Conservation (phyloP, 2,113 vertebrate genomes). For the Natator depressus region DNA sequence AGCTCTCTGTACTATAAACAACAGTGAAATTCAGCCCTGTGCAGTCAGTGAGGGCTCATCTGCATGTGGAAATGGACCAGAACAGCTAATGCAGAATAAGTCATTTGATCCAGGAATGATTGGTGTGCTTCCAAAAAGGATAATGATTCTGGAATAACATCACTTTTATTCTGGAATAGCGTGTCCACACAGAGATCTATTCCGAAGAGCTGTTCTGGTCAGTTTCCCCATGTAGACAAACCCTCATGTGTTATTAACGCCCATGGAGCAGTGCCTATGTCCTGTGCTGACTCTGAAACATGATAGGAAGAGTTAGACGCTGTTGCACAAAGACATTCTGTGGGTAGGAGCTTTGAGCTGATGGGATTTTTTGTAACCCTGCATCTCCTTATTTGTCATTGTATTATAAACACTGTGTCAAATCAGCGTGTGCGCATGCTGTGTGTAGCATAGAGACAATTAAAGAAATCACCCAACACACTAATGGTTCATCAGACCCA, state of each 20-base stretch:
- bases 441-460: neutral
- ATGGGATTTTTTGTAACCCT: neutral
- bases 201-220: neutral
- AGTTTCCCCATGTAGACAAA: no score
- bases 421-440: no score
- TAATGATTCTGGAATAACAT: neutral
- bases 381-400: neutral
- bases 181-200: neutral
- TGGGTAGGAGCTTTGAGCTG: neutral
- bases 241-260: no score
- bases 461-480: neutral
- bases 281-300: neutral
- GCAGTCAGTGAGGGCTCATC: neutral
- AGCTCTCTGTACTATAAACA: neutral
- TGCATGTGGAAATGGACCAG: neutral
- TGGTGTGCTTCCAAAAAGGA: neutral
- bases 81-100: neutral
- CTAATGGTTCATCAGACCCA: neutral
- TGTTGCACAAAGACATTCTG: neutral
- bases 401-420: no score
- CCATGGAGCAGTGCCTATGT: neutral
- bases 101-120: neutral
- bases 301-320: neutral
- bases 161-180: neutral
- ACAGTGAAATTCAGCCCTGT: neutral